Evolutionary conservation across 2,888 invertebrate genomes (phyloP), one percentile per base, ranked within the genome.

Genomic region (Melieria picta): DNA sequence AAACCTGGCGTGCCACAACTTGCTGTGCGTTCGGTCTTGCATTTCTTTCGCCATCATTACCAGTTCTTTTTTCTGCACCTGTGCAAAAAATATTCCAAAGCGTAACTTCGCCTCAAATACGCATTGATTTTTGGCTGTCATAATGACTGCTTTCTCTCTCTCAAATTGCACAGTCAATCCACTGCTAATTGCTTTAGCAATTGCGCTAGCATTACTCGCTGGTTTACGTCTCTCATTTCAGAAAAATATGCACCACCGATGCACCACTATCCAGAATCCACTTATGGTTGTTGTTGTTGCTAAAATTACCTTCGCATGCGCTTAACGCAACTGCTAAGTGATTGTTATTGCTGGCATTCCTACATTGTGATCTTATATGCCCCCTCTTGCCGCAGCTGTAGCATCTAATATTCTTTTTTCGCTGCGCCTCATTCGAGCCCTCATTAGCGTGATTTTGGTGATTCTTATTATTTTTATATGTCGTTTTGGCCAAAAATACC

Each of bases 381-480:
- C 72, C 46, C 43, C n/a, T 30, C 52, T 57, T 67, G 42, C 68
- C 68, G 42, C 72, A 72, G 11, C 16, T 61, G 61, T 63, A 72
- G 50, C 56, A 72, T n/a, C 42, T 72, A 5, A 69, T 10, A 57
- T 57, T 69, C 43, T 55, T 48, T 1, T 52, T 61, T 5, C 60
- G n/a, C 13, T 13, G 46, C 48, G 6, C 11, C n/a, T 7, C 16
- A 16, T 60, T 13, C 5, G 3, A 11, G 11, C 50, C 50, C 43
- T 42, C 56, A 30, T 55, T 42, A 10, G 11, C 13, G 62, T 66
- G 46, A 1, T 11, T 11, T 47, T 46, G 11, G 47, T 13, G 7
- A 16, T 57, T 63, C 7, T 64, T 63, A 50, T 57, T 68, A 60
- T 43, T 50, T 42, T 60, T 68, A 67, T 61, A n/a, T 61, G 43